These are phyloP conservation scores for Lucifuga dentata DNA, from an alignment of 2,113 vertebrate genomes.

Conservation along the genomic window DNA sequence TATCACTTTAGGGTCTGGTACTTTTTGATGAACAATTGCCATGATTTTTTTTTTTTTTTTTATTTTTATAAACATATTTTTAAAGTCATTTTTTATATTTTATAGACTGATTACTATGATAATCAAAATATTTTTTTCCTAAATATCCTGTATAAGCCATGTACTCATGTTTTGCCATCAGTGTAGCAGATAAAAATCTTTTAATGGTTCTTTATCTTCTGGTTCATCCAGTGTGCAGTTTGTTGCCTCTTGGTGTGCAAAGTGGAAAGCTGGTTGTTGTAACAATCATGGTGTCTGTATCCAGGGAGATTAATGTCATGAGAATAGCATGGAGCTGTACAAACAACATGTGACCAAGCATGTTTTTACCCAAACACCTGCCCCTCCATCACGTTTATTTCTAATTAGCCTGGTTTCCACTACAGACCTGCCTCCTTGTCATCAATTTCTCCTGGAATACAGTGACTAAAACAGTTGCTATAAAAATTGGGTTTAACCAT, in stretches of 20 bases:
- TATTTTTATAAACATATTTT: too few relatives aligned
- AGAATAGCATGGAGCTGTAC: conserved; percentile 37
- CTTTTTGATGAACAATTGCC: too few relatives aligned
- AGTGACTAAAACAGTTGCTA: not conserved
- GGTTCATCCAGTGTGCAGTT: not conserved
- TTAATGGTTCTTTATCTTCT: not conserved
- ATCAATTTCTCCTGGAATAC: not conserved
- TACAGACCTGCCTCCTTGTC: not conserved
- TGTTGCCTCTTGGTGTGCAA: not conserved
- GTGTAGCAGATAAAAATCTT: too few relatives aligned
- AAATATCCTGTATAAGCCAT: too few relatives aligned
- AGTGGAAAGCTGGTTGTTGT: conserved; percentile 8
- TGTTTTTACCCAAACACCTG: conserved; percentile 48
- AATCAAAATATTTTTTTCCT: too few relatives aligned
- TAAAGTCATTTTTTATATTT: too few relatives aligned
- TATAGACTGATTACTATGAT: too few relatives aligned
- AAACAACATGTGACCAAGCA: conserved; percentile 67
- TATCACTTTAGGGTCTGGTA: too few relatives aligned
- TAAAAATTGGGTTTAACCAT: too few relatives aligned
- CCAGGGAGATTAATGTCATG: conserved; percentile 55
- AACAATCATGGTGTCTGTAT: conserved; percentile 5
- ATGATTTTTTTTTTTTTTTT: too few relatives aligned
- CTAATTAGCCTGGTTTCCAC: conserved; percentile 22
- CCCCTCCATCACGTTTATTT: not conserved
- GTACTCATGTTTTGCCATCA: too few relatives aligned